Percentiles rank a stretch among this genome's conserved stretches.
Conservation (phyloP, 2,888 invertebrate species). For the Steinernema carpocapsae region DNA sequence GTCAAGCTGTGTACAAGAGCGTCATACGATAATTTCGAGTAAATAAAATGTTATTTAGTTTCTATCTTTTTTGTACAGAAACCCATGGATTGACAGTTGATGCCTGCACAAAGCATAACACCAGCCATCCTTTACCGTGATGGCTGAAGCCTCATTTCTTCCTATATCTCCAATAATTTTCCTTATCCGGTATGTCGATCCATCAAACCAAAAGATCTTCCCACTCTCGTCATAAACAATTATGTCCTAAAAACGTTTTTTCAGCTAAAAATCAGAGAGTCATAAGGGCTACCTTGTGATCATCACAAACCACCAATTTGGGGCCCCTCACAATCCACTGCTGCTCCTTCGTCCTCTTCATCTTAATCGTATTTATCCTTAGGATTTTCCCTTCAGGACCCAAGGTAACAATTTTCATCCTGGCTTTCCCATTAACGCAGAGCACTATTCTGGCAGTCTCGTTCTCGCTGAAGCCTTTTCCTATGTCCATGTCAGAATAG, state of each 20-base stretch:
- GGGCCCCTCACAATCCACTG: slow-evolving; percentile 57
- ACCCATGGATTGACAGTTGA: slow-evolving; percentile 48
- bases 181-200: slow-evolving; percentile 47
- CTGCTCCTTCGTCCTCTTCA: slow-evolving; percentile 50
- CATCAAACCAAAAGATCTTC: slow-evolving; percentile 54
- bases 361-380: slow-evolving; percentile 45
- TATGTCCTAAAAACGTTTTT: slow-evolving; percentile 45
- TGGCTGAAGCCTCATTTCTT: slow-evolving; percentile 48
- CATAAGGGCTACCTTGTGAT: slow-evolving; percentile 26
- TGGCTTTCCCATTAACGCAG: slow-evolving; percentile 51
- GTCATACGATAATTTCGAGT: too few species aligned
- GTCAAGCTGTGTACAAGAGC: too few species aligned
- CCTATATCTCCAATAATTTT: slow-evolving; percentile 55
- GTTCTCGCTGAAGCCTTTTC: neutral
- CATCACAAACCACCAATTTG: slow-evolving; percentile 45
- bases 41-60: too few species aligned
- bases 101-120: slow-evolving; percentile 52
- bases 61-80: slow-evolving; percentile 48
- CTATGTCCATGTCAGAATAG: slow-evolving; percentile 42
- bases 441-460: slow-evolving; percentile 43
- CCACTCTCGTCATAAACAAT: slow-evolving; percentile 54
- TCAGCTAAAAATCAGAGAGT: too few species aligned
- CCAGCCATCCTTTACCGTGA: slow-evolving; percentile 48
- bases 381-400: slow-evolving; percentile 43
- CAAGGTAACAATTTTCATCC: slow-evolving; percentile 47